phyloP scores from a whole-genome alignment of 1,140 invertebrate species.

The Archivesica marissinica region DNA sequence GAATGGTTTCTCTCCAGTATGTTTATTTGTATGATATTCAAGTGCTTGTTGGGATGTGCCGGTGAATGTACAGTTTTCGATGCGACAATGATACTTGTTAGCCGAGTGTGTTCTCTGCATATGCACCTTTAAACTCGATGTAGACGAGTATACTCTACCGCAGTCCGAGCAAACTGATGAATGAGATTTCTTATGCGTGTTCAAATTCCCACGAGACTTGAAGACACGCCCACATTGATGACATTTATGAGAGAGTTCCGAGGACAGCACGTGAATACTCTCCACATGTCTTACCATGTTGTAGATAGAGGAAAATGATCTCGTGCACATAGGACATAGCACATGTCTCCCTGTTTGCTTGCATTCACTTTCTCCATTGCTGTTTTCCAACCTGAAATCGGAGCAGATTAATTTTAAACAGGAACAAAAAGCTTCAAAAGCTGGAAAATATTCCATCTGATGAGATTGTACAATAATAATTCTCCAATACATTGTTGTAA shows the following conservation, averaged over 20 bases:
- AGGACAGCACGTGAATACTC: neutral
- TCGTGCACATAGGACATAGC: neutral
- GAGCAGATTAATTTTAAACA: too few relatives aligned
- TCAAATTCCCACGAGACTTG: neutral
- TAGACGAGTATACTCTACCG: neutral
- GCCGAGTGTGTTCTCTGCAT: neutral
- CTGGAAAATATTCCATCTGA: too few relatives aligned
- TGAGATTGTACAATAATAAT: too few relatives aligned
- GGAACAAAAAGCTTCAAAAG: too few relatives aligned
- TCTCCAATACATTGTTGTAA: too few relatives aligned
- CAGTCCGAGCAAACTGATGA: neutral
- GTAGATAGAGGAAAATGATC: neutral
- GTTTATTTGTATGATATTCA: slow-evolving; percentile 11
- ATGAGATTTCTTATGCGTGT: neutral
- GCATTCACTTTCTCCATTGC: neutral
- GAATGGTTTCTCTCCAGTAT: neutral
- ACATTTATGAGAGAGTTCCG: neutral
- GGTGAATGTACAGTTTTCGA: neutral
- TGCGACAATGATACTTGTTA: neutral
- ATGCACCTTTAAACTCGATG: neutral
- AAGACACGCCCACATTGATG: neutral
- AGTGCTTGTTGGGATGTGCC: neutral
- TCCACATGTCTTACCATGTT: slow-evolving; percentile 20
- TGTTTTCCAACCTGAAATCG: neutral
- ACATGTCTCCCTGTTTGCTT: neutral